phyloP scores from a whole-genome alignment of 2,888 invertebrate genomes.

The Hofmannophila pseudospretella region DNA sequence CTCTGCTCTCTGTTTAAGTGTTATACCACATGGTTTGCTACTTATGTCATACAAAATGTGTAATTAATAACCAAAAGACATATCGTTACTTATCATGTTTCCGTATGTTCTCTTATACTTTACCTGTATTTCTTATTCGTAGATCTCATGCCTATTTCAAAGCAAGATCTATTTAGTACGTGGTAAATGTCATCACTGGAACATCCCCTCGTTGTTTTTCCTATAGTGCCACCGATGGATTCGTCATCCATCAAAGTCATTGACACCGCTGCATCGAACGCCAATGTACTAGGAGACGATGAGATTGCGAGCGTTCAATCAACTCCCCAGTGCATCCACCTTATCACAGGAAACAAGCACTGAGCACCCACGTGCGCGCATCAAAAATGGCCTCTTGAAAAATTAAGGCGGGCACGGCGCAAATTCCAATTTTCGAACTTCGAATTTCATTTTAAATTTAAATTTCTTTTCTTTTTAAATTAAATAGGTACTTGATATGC shows the following conservation, averaged over 20 bases:
- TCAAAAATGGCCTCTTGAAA: conserved; percentile 17
- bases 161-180: no score
- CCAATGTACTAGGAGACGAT: conserved; percentile 65
- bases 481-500: neutral
- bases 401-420: neutral
- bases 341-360: conserved; percentile 39
- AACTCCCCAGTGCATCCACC: conserved; percentile 65
- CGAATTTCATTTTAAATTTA: neutral
- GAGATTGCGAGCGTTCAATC: conserved; percentile 59
- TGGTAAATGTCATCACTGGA: no score
- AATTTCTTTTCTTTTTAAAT: conserved; percentile 1
- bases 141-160: no score
- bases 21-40: no score
- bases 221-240: conserved; percentile 26
- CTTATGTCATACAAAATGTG: no score
- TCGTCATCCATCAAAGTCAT: conserved; percentile 70
- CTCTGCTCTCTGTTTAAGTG: no score
- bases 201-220: conserved; percentile 4
- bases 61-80: no score
- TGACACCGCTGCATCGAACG: conserved; percentile 64
- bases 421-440: conserved; percentile 10
- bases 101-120: no score
- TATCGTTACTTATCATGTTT: no score
- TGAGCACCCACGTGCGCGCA: neutral
- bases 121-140: no score